These are phyloP conservation scores for Columba janthina DNA, from an alignment of 2,113 vertebrate species.

Conservation along the genomic window DNA sequence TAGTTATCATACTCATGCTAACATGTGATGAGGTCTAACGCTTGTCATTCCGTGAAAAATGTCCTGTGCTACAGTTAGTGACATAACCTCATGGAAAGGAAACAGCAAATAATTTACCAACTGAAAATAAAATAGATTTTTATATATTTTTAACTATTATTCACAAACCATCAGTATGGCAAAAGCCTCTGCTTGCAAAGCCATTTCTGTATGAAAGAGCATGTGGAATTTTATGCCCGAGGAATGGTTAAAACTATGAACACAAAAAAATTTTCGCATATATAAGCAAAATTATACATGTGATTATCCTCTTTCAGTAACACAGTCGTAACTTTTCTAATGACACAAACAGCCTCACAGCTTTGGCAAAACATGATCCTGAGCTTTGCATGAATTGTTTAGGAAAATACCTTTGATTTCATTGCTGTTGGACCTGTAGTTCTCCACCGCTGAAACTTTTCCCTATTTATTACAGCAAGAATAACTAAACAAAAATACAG, in stretches of 20 bases:
- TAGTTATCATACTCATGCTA: background rate
- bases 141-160: background rate
- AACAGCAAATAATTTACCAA: background rate
- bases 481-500: background rate
- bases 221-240: background rate
- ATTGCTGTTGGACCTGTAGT: background rate
- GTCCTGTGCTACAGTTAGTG: background rate
- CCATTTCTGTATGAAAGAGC: background rate
- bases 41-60: background rate
- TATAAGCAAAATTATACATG: background rate
- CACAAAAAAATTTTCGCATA: background rate
- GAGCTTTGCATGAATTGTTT: background rate
- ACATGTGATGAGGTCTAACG: accelerated
- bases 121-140: background rate
- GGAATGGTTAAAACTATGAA: background rate
- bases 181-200: background rate
- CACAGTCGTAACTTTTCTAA: background rate
- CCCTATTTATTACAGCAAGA: background rate
- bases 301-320: background rate
- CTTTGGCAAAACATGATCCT: background rate
- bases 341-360: background rate
- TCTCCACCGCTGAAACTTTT: background rate
- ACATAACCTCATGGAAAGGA: background rate
- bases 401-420: background rate
- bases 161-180: background rate